Percentiles rank a stretch among this genome's conserved stretches.
Conservation (phyloP, 2,113 vertebrate genomes). For the Camarhynchus parvulus region DNA sequence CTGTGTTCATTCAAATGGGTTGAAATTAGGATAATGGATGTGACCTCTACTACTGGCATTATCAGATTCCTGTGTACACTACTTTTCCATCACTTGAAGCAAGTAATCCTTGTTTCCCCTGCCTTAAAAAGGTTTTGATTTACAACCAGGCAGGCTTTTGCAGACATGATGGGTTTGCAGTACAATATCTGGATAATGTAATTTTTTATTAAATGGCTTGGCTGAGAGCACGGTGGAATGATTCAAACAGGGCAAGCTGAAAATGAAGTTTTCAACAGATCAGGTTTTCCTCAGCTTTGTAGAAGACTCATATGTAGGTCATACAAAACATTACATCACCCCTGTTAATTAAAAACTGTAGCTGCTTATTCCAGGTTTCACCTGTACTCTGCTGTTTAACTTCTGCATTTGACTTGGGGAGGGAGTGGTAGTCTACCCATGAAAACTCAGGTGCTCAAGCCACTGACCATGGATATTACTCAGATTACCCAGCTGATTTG, state of each 20-base stretch:
- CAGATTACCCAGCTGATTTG: background rate
- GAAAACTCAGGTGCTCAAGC: background rate
- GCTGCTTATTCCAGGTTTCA: background rate
- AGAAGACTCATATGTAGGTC: background rate
- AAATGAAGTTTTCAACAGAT: background rate
- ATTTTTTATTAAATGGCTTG: conserved; percentile 19
- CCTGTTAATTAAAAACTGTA: background rate
- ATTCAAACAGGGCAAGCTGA: background rate
- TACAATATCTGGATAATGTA: background rate
- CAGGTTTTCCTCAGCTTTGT: background rate
- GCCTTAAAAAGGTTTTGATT: conserved; percentile 26
- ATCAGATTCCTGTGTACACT: conserved; percentile 26
- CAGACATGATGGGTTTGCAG: conserved; percentile 3
- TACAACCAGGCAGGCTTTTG: conserved; percentile 3
- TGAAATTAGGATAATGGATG: conserved; percentile 13
- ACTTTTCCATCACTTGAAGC: conserved; percentile 24
- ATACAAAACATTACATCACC: background rate
- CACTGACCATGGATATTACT: background rate
- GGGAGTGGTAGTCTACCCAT: background rate
- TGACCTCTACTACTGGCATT: background rate
- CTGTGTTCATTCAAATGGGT: conserved; percentile 1
- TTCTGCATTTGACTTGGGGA: background rate
- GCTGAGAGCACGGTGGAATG: background rate
- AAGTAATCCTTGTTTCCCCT: background rate
- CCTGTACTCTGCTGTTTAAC: background rate